phyloP scores from a whole-genome alignment of 2,797 vertebrate genomes.

The Saxicola maurus region DNA sequence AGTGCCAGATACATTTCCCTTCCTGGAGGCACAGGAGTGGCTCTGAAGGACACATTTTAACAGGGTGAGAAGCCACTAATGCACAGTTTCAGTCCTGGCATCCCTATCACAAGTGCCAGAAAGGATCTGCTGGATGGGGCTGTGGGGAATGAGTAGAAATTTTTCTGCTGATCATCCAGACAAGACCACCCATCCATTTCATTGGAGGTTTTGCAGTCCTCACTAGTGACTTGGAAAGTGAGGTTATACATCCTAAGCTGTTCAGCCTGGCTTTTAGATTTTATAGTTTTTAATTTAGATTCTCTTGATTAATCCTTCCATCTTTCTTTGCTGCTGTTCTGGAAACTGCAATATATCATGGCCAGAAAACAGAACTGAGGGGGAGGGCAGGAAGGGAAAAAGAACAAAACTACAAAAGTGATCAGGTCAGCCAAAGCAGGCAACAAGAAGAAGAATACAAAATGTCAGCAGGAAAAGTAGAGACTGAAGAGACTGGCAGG shows the following conservation, averaged over 20 bases:
- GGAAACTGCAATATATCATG: neutral
- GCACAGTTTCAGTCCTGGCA: neutral
- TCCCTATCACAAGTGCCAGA: neutral
- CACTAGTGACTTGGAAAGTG: neutral
- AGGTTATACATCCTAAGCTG: neutral
- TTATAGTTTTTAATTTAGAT: slow-evolving; percentile 37
- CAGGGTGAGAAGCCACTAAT: neutral
- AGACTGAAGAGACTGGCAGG: neutral
- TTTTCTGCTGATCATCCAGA: slow-evolving; percentile 11
- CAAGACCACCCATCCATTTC: slow-evolving; percentile 2
- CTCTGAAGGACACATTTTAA: neutral
- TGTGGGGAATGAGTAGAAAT: neutral
- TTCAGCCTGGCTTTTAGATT: neutral
- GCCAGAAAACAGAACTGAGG: slow-evolving; percentile 1
- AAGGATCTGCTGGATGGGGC: neutral
- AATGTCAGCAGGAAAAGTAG: neutral
- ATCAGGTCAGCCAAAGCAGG: neutral
- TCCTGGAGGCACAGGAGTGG: neutral
- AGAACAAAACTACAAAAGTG: neutral
- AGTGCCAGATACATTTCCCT: neutral
- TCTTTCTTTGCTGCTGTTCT: neutral
- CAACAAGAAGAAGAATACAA: neutral
- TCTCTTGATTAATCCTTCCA: slow-evolving; percentile 14
- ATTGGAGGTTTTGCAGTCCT: neutral
- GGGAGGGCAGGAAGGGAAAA: neutral